A percentile compares a stretch with the other conserved stretches of the same genome.
These are phyloP conservation scores for Clarias pachynema DNA, from an alignment of 2,797 vertebrate genomes.

Conservation along the genomic window DNA sequence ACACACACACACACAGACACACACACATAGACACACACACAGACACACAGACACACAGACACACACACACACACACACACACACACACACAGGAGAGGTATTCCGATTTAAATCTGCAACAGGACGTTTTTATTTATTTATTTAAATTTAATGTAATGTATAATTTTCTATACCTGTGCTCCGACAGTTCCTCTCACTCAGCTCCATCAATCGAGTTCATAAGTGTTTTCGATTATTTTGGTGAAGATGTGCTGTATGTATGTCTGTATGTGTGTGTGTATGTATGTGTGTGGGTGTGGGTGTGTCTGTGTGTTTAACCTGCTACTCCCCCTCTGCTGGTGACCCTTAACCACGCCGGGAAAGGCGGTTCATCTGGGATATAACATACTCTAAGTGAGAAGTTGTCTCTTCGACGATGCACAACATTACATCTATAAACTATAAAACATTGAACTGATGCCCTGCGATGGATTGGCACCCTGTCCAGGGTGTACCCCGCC, in stretches of 20 bases:
- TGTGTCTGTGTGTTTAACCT: too few relatives aligned
- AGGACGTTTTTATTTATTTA: not conserved
- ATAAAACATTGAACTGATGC: not conserved
- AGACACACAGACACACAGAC: not conserved
- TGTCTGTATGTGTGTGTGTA: too few relatives aligned
- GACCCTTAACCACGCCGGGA: too few relatives aligned
- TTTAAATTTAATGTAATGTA: not conserved
- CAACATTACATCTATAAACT: not conserved
- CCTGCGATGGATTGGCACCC: too few relatives aligned
- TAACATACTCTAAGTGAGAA: not conserved
- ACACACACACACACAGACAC: not conserved
- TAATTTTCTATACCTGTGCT: not conserved
- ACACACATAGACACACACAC: constrained; percentile 4
- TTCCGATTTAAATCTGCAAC: not conserved
- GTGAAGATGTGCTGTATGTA: not conserved
- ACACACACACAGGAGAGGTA: not conserved
- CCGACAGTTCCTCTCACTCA: not conserved
- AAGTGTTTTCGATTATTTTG: not conserved
- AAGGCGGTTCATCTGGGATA: not conserved
- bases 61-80: not conserved
- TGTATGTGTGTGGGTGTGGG: too few relatives aligned
- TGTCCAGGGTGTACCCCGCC: too few relatives aligned
- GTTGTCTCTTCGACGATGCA: not conserved
- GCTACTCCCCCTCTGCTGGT: too few relatives aligned
- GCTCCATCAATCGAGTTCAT: not conserved